Conservation (phyloP, 2,888 invertebrate species). For the Baccha elongata region DNA sequence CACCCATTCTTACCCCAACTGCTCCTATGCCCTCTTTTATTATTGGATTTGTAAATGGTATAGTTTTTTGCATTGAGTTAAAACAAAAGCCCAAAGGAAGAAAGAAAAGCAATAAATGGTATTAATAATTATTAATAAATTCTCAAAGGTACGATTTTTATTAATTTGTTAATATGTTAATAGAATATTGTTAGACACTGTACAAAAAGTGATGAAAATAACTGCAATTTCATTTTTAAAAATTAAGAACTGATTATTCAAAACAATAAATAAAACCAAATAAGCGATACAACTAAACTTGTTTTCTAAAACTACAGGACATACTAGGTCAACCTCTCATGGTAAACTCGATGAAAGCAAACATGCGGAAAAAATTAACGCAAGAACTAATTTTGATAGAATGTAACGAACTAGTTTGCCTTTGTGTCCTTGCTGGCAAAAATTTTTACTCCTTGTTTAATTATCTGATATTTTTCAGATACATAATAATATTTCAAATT, state of each 20-base stretch:
- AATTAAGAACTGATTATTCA: background rate
- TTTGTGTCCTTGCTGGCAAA: no score
- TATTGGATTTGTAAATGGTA: slow-evolving; percentile 70
- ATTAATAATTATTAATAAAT: slow-evolving; percentile 64
- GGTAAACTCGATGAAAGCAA: no score
- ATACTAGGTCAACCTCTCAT: no score
- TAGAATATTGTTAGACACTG: slow-evolving; percentile 13
- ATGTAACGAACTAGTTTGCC: no score
- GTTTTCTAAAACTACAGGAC: background rate
- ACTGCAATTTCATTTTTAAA: background rate
- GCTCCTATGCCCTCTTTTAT: slow-evolving; percentile 73
- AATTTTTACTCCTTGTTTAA: no score
- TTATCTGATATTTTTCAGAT: no score
- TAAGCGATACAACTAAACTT: background rate
- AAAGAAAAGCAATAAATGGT: slow-evolving; percentile 72
- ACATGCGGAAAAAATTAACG: no score
- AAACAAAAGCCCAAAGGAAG: slow-evolving; percentile 76
- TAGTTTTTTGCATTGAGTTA: slow-evolving; percentile 72
- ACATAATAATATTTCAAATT: no score
- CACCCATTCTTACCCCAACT: slow-evolving; percentile 80
- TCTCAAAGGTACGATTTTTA: slow-evolving; percentile 38
- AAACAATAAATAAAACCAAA: background rate
- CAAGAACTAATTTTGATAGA: no score
- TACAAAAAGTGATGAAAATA: background rate
- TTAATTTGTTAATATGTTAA: slow-evolving; percentile 19